Evolutionary conservation across 2,113 vertebrate species (phyloP), one percentile per base, ranked within the genome.

Genomic region (Seriola rivoliana): DNA sequence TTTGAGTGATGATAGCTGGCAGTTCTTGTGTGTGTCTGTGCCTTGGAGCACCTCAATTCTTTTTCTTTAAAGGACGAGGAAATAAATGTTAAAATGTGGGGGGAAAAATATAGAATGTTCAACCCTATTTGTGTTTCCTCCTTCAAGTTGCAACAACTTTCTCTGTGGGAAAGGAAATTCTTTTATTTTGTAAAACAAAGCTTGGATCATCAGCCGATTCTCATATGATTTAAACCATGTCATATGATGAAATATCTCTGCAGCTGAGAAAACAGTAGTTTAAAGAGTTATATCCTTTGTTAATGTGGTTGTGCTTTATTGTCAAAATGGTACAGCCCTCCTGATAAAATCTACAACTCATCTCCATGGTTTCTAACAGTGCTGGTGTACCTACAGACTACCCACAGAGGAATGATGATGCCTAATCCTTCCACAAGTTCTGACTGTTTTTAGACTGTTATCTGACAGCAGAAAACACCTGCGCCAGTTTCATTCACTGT

Each of bases 401-500:
- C 13, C 57, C 46, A 29, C 23, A 7, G 64, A 69, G 48, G 11
- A 57, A 58, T 23, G 32, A 74, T 64, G n/a, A 52, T 59, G 34
- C 5, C 71, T 34, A 75, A 66, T 54, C 16, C 11, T 48, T 52
- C 11, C 50, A 72, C 34, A 65, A 65, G 3, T 72, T 71, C 21
- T 17, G 36, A 25, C 10, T 64, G 21, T 55, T 84, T 64, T 32
- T n/a, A 42, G 32, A 23, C 46, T 54, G 13, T 64, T 78, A 69
- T 62, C 46, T 76, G 69, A 65, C 38, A 55, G n/a, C n/a, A 63
- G 38, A 59, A 85, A 77, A 80, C 75, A 87, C 74, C 80, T 77
- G 67, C 57, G 69, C 46, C 52, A 21, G 25, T 85, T 87, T 78
- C n/a, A 71, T 84, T 84, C 73, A 75, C 64, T 87, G 72, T 87